Evolutionary conservation across 2,113 vertebrate species (phyloP).

Genomic region (Gasterosteus aculeatus): DNA sequence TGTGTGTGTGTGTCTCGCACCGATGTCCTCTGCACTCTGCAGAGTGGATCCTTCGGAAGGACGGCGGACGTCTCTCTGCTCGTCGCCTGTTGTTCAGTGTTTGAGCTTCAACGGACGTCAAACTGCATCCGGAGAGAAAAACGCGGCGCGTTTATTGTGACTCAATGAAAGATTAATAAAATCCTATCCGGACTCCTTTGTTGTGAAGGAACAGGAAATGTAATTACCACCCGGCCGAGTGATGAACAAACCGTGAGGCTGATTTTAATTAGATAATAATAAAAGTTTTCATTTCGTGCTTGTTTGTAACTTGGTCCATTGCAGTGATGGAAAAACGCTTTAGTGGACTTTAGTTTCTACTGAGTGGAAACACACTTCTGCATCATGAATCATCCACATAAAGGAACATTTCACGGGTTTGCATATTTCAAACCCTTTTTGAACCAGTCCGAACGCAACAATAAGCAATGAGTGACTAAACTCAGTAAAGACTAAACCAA

Average conservation of each 20-base stretch:
- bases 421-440: neutral
- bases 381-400: neutral
- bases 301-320: neutral
- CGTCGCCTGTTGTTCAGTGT: too few relatives aligned
- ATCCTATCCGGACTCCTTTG: neutral
- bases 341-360: too few relatives aligned
- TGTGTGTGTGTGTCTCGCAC: neutral
- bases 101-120: too few relatives aligned
- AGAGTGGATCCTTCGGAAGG: neutral
- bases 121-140: neutral
- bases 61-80: neutral
- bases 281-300: neutral
- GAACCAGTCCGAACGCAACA: neutral
- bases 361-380: neutral
- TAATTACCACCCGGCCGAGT: neutral
- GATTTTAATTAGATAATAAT: neutral
- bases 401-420: neutral
- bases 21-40: too few relatives aligned
- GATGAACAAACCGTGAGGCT: neutral
- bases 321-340: neutral
- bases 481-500: too few relatives aligned
- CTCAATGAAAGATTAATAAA: neutral
- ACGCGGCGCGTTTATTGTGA: neutral
- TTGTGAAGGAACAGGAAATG: neutral
- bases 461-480: too few relatives aligned